phyloP scores from a whole-genome alignment of 2,888 invertebrate genomes.

The Synanthedon formicaeformis region DNA sequence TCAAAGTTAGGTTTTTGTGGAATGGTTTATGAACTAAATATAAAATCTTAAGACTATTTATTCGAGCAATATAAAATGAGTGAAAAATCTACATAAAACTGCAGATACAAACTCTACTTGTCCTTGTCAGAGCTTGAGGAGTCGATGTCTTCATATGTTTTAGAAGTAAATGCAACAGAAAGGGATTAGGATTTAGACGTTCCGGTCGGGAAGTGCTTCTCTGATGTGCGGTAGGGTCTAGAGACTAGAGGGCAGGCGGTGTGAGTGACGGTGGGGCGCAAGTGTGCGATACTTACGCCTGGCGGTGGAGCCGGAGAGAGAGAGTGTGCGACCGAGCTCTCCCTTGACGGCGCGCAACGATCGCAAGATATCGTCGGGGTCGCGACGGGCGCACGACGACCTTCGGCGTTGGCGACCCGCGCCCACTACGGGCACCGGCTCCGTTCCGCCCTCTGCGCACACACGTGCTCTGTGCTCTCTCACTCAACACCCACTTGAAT shows the following conservation, averaged over 20 bases:
- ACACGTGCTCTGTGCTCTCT: conserved; percentile 1
- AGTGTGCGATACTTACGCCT: conserved; percentile 74
- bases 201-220: no score
- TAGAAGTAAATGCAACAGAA: no score
- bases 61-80: no score
- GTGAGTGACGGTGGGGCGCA: not conserved
- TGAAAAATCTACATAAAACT: no score
- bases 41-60: no score
- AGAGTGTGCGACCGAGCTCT: conserved; percentile 85
- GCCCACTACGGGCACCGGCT: conserved; percentile 21
- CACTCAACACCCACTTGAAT: not conserved
- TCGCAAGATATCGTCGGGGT: conserved; percentile 87
- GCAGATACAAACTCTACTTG: no score
- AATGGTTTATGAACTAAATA: no score
- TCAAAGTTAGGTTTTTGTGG: no score
- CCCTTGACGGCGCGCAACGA: conserved; percentile 85
- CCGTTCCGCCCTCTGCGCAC: conserved; percentile 18
- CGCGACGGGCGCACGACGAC: conserved; percentile 84
- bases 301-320: conserved; percentile 78
- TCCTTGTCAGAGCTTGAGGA: no score
- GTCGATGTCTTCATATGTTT: no score
- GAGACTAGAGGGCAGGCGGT: not conserved
- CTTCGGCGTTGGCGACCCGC: conserved; percentile 76
- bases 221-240: not conserved
- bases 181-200: no score